A percentile compares a stretch with the other conserved stretches of the same genome.
Evolutionary conservation across 2,888 invertebrate species (phyloP).

Genomic region (Scaptomyza polygonia): DNA sequence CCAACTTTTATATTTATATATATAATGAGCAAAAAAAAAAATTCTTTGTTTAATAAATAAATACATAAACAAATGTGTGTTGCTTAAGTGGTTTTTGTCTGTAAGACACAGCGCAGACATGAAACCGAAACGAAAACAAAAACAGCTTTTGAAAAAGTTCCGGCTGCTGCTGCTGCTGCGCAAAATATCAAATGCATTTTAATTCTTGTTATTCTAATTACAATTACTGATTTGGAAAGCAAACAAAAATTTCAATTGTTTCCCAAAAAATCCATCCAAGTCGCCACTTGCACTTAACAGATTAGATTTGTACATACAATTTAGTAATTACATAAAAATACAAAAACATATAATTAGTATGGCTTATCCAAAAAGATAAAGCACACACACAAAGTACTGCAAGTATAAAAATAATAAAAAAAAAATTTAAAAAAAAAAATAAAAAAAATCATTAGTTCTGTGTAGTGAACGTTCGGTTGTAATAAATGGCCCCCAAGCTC

Average conservation of each 20-base stretch:
- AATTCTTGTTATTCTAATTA: constrained; percentile 27
- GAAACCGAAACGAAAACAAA: background rate
- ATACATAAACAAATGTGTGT: constrained; percentile 21
- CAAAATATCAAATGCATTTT: constrained; percentile 32
- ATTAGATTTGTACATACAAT: constrained; percentile 70
- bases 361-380: background rate
- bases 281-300: constrained; percentile 66
- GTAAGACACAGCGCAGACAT: constrained; percentile 43
- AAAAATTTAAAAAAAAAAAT: constrained; percentile 7
- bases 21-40: background rate
- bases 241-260: constrained; percentile 16
- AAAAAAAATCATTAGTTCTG: constrained; percentile 23
- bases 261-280: constrained; percentile 62
- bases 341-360: background rate
- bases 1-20: constrained; percentile 38
- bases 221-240: constrained; percentile 14
- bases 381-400: constrained; percentile 39
- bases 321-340: constrained; percentile 22
- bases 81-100: constrained; percentile 47
- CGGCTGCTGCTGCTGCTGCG: constrained; percentile 14
- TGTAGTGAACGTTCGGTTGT: constrained; percentile 67
- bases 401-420: constrained; percentile 47
- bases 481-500: constrained; percentile 50
- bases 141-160: background rate
- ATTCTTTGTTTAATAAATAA: constrained; percentile 15